A percentile compares a stretch with the other conserved stretches of the same genome.
phyloP scores from a whole-genome alignment of 2,888 invertebrate species.

The Metallyticus violacea region DNA sequence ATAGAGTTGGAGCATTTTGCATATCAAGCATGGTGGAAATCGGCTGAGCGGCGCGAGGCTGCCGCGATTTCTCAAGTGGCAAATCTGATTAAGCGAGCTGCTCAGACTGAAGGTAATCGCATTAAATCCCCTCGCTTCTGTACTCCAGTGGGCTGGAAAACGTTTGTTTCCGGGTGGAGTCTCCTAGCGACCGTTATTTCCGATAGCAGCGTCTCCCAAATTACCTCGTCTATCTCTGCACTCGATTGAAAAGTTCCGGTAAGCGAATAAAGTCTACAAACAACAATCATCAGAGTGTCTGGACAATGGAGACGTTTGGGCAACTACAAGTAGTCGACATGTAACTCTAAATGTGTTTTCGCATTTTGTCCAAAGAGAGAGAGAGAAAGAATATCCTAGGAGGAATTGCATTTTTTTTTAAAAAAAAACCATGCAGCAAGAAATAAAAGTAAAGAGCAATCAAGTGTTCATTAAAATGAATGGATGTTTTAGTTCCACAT shows the following conservation, averaged over 20 bases:
- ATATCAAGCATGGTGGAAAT: not conserved
- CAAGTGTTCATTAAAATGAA: too few species aligned
- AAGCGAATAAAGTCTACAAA: not conserved
- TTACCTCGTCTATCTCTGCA: not conserved
- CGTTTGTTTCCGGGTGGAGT: not conserved
- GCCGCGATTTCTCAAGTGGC: not conserved
- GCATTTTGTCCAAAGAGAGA: too few species aligned
- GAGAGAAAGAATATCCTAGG: too few species aligned
- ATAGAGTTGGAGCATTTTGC: not conserved
- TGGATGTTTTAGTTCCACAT: too few species aligned
- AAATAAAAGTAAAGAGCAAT: too few species aligned
- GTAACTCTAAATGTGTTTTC: too few species aligned
- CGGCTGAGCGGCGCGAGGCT: too few species aligned
- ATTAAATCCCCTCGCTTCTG: not conserved
- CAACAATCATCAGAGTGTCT: not conserved
- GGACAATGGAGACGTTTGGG: too few species aligned
- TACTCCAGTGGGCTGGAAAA: not conserved
- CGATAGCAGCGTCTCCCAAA: not conserved
- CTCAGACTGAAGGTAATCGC: not conserved
- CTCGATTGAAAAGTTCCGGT: not conserved
- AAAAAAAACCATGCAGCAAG: too few species aligned
- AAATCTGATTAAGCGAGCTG: not conserved
- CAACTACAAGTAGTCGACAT: too few species aligned
- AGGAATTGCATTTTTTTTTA: too few species aligned
- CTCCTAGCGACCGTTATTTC: not conserved